Conservation (phyloP, 2,797 vertebrate species). For the Myiotriccus ornatus region DNA sequence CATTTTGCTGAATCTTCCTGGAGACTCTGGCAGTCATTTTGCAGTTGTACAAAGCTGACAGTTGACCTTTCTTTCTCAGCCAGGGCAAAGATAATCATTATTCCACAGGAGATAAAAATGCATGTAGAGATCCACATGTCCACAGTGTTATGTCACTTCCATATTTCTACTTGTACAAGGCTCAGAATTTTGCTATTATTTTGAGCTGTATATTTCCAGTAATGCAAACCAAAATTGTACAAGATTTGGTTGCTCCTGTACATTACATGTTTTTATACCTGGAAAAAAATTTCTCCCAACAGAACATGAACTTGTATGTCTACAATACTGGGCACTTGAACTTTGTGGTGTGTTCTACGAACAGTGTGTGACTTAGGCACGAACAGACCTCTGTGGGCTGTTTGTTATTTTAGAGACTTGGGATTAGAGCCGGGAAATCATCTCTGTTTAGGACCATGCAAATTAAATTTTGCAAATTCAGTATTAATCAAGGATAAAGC, state of each 20-base stretch:
- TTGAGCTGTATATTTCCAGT: neutral
- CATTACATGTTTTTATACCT: neutral
- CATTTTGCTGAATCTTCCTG: neutral
- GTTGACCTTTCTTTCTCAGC: neutral
- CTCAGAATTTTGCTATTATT: neutral
- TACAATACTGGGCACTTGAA: neutral
- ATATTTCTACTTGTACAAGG: neutral
- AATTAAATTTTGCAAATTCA: neutral
- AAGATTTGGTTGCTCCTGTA: neutral
- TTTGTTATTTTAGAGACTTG: neutral
- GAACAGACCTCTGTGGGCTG: neutral
- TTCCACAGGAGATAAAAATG: neutral
- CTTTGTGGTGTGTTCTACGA: neutral
- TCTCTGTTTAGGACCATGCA: neutral
- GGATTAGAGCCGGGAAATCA: neutral
- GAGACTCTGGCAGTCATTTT: neutral
- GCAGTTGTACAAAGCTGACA: neutral
- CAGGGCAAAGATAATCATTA: neutral
- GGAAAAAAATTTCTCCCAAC: neutral
- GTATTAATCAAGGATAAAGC: neutral
- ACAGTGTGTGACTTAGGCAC: fast-evolving
- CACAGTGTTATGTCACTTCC: neutral
- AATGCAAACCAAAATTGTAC: neutral
- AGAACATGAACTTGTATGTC: neutral
- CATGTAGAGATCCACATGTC: neutral